phyloP scores from a whole-genome alignment of 2,113 vertebrate species.

The Gymnogyps californianus region DNA sequence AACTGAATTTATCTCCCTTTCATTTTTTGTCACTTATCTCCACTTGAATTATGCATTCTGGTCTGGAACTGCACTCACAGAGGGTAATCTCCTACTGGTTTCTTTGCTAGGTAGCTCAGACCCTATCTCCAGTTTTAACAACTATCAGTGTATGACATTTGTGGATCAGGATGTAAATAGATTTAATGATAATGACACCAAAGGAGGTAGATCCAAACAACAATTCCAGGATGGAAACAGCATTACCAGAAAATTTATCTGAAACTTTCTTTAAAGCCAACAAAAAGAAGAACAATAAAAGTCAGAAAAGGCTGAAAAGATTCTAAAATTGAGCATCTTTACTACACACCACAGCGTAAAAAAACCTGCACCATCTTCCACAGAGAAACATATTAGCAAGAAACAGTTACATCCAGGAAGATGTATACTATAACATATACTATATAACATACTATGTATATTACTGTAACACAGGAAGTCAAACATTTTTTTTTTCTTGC shows the following conservation, averaged over 20 bases:
- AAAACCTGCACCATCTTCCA: not conserved
- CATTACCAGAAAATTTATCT: not conserved
- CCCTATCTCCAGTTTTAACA: not conserved
- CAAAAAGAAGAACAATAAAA: not conserved
- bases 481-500: not conserved
- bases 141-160: not conserved
- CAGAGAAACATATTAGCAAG: not conserved
- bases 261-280: not conserved
- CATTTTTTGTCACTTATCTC: slow-evolving; percentile 9
- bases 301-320: not conserved
- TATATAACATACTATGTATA: no score
- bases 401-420: not conserved
- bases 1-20: slow-evolving; percentile 24
- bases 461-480: not conserved
- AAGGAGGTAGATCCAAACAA: not conserved
- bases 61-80: not conserved
- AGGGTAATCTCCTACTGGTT: not conserved
- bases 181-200: not conserved
- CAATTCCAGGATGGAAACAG: not conserved
- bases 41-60: not conserved
- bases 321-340: not conserved
- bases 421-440: not conserved
- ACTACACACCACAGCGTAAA: not conserved
- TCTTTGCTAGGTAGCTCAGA: not conserved
- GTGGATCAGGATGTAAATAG: not conserved